Evolutionary conservation across 2,888 invertebrate species (phyloP), one percentile per base, ranked within the genome.

Genomic region (Halictus quadricinctus): DNA sequence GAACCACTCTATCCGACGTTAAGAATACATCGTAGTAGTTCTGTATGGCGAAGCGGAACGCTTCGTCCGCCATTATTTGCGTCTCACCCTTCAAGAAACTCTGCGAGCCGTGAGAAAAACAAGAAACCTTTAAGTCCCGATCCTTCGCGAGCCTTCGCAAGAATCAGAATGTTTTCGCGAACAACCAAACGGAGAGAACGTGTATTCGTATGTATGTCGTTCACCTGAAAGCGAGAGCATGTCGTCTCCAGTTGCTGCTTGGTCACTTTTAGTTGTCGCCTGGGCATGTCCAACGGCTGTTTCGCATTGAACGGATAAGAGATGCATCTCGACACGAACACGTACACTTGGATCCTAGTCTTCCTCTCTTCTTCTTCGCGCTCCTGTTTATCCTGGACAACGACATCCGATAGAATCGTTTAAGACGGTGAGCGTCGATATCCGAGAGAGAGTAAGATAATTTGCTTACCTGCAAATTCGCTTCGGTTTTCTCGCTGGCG

Each of bases 291-390:
- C 12, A 99, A 99, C 0, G 99, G 99, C 94, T 99, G 99, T 95
- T 99, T 99, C 18, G 99, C 99, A 95, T 99, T 99, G 96, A 99
- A 99, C 12, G 99, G 99, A 95, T 99, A 99, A 12, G 99, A 98
- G 93, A 99, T 97, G 95, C 99, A 99, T 94, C 99, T 96, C 89
- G 99, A 98, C 89, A 99, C 98, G 95, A 99, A 99, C 89, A 99
- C 99, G 95, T 99, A 99, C 66, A 99, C 95, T 94, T 99, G 99
- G 83, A 99, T 97, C 85, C 98, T 97, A 86, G 97, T 96, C 94
- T 99, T 99, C 88, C 99, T 96, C 92, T 99, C 99, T 94, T 99
- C 99, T 95, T 99, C 99, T 94, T 99, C 97, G 86, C 98, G 97
- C 94, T 99, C 99, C 91, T 98, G 98, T 94, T 98, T 98, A 93